phyloP scores from a whole-genome alignment of 2,888 invertebrate species.

The Cetonia aurata region DNA sequence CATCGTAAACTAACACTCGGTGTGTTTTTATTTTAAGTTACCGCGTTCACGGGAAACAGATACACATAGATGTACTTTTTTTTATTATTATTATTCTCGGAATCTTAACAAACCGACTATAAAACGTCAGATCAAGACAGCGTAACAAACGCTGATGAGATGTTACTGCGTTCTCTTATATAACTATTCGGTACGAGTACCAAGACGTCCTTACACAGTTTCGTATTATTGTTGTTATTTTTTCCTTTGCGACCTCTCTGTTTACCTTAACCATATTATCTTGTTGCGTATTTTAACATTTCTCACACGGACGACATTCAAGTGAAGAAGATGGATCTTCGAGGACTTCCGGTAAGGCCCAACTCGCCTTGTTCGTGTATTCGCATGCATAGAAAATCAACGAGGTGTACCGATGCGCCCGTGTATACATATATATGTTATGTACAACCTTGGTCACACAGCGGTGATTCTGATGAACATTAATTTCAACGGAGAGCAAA shows the following conservation, averaged over 20 bases:
- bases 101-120: not conserved
- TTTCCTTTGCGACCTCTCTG: no score
- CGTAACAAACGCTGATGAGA: not conserved
- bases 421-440: not conserved
- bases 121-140: not conserved
- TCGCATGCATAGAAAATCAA: no score
- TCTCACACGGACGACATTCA: conserved; percentile 24
- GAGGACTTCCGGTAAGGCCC: conserved; percentile 17
- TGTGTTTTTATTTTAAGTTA: not conserved
- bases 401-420: no score
- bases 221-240: not conserved
- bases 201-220: not conserved
- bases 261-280: no score
- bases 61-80: not conserved
- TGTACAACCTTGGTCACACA: conserved; percentile 62
- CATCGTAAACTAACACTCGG: conserved; percentile 11
- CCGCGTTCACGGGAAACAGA: conserved; percentile 7
- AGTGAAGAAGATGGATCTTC: conserved; percentile 24
- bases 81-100: conserved; percentile 6
- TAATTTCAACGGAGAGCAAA: conserved; percentile 56
- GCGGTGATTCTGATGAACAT: conserved; percentile 59
- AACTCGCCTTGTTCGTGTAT: no score
- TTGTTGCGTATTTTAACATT: conserved; percentile 2
- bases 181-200: not conserved
- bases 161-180: not conserved